Conservation (phyloP, 1,140 invertebrate genomes). For the Halyomorpha halys region DNA sequence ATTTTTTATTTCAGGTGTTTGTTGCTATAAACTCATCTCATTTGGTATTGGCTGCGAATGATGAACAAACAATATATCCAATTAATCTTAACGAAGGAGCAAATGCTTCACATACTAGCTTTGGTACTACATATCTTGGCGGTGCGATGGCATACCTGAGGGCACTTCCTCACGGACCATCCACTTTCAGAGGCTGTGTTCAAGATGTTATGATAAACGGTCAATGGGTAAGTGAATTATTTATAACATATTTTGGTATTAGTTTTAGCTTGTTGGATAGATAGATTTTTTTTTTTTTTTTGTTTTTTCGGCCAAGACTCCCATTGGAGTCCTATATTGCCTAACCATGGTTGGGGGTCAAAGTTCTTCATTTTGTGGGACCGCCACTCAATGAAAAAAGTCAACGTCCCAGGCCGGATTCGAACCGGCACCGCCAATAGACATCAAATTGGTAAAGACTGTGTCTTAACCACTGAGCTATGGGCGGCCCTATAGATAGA, state of each 20-base stretch:
- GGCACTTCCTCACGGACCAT: conserved; percentile 55
- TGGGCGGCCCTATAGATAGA: too few relatives aligned
- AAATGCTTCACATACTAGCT: conserved; percentile 62
- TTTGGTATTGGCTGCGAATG: conserved; percentile 70
- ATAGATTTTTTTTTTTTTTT: too few relatives aligned
- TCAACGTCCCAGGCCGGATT: too few relatives aligned
- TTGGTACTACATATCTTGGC: conserved; percentile 68
- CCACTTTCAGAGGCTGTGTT: conserved; percentile 79
- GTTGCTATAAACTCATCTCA: conserved; percentile 77
- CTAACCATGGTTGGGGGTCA: too few relatives aligned
- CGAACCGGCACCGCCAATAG: too few relatives aligned
- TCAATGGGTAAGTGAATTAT: conserved; percentile 48
- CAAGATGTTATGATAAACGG: conserved; percentile 81
- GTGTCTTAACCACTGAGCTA: too few relatives aligned
- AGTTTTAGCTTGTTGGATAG: background rate
- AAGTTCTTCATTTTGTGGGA: too few relatives aligned
- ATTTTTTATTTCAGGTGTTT: conserved; percentile 50
- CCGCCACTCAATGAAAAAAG: too few relatives aligned
- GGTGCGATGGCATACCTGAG: conserved; percentile 57
- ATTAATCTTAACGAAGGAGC: conserved; percentile 66
- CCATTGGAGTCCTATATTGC: too few relatives aligned
- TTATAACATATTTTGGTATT: background rate
- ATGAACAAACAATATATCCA: conserved; percentile 79
- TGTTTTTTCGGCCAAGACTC: too few relatives aligned
- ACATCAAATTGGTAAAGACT: too few relatives aligned